phyloP scores from a whole-genome alignment of 2,888 invertebrate species.

The Amiota communis region DNA sequence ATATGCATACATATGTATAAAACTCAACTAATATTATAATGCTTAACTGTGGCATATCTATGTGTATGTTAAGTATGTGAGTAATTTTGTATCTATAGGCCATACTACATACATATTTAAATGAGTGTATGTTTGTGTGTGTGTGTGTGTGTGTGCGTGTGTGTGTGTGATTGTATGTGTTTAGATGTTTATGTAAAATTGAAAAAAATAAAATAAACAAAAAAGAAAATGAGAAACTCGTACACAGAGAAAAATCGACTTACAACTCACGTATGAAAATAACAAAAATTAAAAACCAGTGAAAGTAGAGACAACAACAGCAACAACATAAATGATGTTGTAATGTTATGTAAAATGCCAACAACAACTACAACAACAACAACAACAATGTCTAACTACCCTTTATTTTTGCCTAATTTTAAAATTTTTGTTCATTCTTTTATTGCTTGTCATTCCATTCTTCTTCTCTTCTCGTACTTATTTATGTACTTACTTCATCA shows the following conservation, averaged over 20 bases:
- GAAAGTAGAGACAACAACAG: background rate
- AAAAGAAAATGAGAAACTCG: background rate
- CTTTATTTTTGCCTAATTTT: background rate
- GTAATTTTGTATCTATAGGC: conserved; percentile 44
- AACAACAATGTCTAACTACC: background rate
- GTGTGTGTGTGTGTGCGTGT: conserved; percentile 14
- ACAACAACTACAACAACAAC: conserved; percentile 19
- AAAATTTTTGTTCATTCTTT: too few relatives aligned
- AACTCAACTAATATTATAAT: too few relatives aligned
- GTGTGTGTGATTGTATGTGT: conserved; percentile 9
- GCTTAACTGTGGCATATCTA: too few relatives aligned
- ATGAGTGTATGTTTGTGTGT: background rate
- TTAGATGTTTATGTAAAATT: background rate
- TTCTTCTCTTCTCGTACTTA: too few relatives aligned
- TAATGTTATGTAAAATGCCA: conserved; percentile 17
- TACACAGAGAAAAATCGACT: background rate
- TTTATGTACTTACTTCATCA: too few relatives aligned
- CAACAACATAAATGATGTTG: conserved; percentile 9
- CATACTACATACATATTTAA: conserved; percentile 38
- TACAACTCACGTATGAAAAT: background rate
- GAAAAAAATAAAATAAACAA: background rate
- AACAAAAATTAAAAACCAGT: conserved; percentile 8
- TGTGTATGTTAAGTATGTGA: background rate
- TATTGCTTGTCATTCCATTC: too few relatives aligned
- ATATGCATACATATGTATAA: background rate